Evolutionary conservation across 2,797 vertebrate genomes (phyloP), one percentile per base, ranked within the genome.

Genomic region (Pseudotriccus pelzelni): DNA sequence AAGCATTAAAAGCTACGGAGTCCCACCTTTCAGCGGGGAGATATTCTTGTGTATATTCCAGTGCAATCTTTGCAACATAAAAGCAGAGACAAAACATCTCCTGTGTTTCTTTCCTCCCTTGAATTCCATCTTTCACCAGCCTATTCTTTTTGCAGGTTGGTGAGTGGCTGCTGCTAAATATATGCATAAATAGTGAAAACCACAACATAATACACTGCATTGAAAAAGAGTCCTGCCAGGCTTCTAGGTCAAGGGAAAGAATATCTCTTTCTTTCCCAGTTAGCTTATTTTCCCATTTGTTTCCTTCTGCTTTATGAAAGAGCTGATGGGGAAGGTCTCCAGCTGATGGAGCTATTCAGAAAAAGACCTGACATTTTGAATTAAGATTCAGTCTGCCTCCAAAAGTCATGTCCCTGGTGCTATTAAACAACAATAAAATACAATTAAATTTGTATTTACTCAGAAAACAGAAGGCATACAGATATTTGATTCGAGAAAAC

Each of bases 161-260:
- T 81, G 79, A 93, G 89, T 7, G 53, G 84, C 60, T 78, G 69
- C 70, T 89, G 83, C 52, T 96, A 94, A 94, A 96, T 79, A 94
- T 93, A 95, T 97, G 96, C 93, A 95, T 94, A 94, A 94, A 95
- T 84, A 90, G 58, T 95, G 95, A 88, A 90, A 95, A 87, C 34
- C 93, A 64, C 95, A 91, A 64, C 87, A 95, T 88, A 95, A 96
- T 88, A 60, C 49, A 16, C 14, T 70, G 62, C 83, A 90, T 93
- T 95, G 83, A 91, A 63, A 84, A 64, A 88, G 91, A 92, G 52
- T 91, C 80, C 83, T 96, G 77, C 27, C 80, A 90, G 91, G 91
- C 89, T 88, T 84, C 83, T 82, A 84, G 96, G 96, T 96, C 96
- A 97, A 97, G 96, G 96, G 94, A 96, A 97, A 59, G 78, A 91